Percentiles rank a stretch among this genome's conserved stretches.
These are phyloP conservation scores for Hyperoplus lanceolatus DNA, from an alignment of 2,797 vertebrate species.

Conservation along the genomic window DNA sequence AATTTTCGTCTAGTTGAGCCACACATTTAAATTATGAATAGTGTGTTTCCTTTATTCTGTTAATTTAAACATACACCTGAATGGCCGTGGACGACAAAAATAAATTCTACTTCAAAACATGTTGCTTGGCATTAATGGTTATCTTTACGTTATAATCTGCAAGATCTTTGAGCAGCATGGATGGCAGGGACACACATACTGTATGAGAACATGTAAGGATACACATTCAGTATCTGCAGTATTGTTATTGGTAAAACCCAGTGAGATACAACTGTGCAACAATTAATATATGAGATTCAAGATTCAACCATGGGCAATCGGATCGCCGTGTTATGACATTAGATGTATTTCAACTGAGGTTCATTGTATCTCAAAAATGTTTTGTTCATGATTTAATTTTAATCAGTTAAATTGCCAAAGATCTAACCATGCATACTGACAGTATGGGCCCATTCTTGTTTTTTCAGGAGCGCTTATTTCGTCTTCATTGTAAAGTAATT, in stretches of 20 bases:
- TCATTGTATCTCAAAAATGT: conserved; percentile 54
- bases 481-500: conserved; percentile 31
- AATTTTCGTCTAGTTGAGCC: conserved; percentile 42
- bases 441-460: conserved; percentile 21
- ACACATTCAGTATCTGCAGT: conserved; percentile 45
- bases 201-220: conserved; percentile 15
- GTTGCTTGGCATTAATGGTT: conserved; percentile 63
- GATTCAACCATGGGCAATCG: conserved; percentile 32
- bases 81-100: conserved; percentile 66
- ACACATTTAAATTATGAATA: conserved; percentile 64
- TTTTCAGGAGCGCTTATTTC: conserved; percentile 33
- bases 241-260: conserved; percentile 43
- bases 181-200: conserved; percentile 26
- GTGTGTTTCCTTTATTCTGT: conserved; percentile 57
- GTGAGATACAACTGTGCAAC: conserved; percentile 16
- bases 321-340: conserved; percentile 42
- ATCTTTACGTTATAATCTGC: conserved; percentile 46
- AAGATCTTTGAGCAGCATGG: conserved; percentile 40
- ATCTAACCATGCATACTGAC: conserved; percentile 73
- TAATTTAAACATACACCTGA: conserved; percentile 56
- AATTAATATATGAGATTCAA: conserved; percentile 40
- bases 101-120: conserved; percentile 72
- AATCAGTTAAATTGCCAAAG: conserved; percentile 88
- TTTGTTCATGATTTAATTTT: conserved; percentile 63
- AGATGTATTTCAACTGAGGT: conserved; percentile 50